These are phyloP conservation scores for Psephotus haematonotus DNA, from an alignment of 2,113 vertebrate species.

Conservation along the genomic window DNA sequence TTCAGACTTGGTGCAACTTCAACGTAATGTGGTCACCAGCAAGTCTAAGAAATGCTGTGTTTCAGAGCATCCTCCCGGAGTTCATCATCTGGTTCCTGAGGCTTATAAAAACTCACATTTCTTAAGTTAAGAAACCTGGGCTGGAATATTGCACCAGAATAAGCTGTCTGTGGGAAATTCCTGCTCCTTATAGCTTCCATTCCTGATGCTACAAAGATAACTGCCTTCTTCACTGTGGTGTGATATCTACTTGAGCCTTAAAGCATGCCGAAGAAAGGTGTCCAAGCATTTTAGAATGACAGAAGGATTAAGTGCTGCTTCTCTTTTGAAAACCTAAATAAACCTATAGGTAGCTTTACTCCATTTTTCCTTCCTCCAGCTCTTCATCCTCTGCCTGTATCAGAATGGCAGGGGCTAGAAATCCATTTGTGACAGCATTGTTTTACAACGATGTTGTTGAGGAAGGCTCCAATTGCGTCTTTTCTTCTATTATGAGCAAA, in stretches of 20 bases:
- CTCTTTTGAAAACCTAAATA: neutral
- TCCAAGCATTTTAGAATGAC: neutral
- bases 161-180: neutral
- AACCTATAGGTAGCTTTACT: neutral
- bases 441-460: neutral
- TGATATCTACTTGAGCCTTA: neutral
- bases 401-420: neutral
- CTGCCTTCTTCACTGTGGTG: neutral
- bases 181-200: neutral
- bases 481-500: neutral
- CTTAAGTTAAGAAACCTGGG: neutral
- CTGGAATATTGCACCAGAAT: neutral
- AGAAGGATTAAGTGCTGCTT: neutral
- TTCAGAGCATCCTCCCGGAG: neutral
- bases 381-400: neutral
- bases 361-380: neutral
- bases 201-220: neutral
- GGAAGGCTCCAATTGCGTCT: neutral
- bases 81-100: neutral
- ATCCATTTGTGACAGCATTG: neutral
- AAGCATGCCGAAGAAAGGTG: neutral
- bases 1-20: conserved; percentile 1
- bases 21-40: neutral
- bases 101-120: neutral
- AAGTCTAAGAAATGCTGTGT: neutral